Evolutionary conservation across 92 coral and sea anemone genomes (phyloP), one percentile per base, ranked within the genome.

Genomic region (Epizoanthus stellaris): DNA sequence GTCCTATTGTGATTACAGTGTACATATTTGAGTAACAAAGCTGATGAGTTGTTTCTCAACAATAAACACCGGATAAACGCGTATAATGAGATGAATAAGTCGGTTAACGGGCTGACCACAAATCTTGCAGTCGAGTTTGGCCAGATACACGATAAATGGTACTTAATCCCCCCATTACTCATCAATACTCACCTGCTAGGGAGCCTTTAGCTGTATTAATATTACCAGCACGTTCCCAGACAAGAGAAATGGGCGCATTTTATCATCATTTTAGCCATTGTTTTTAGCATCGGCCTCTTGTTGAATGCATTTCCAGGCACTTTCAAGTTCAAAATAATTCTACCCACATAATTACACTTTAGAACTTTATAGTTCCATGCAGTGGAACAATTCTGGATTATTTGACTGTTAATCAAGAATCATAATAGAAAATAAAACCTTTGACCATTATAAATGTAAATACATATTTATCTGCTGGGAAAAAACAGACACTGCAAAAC

Each of bases 51-150:
- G 59, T 40, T 61, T 36, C 47, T 14, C 47, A 63, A 62, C 83
- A 79, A 79, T 79, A 62, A 77, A 43, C 72, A 63, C 7, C 19
- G 39, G 13, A 17, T 62, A 61, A 54, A 19, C 4, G 19, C 16
- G 53, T 5, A 21, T 43, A 45, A 79, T 77, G 70, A 77, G 69
- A 54, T 11, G 3, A 0, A 60, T 14, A 20, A n/a, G 4, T 17
- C 6, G 40, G 67, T 58, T 57, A 58, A 76, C 82, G 59, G 49
- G 42, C 17, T 30, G 53, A 43, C 58, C 69, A 7, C 40, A 13
- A 20, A 77, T 77, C 82, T 62, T 77, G 82, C 82, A 77, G 62
- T 77, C 21, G 82, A 77, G 82, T 77, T 77, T 5, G 25, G 68
- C 38, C 59, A 17, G 58, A 56, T 77, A 43, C 59, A 39, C 69